Evolutionary conservation across 2,888 invertebrate species (phyloP), one percentile per base, ranked within the genome.

Genomic region (Aleiodes alternator): DNA sequence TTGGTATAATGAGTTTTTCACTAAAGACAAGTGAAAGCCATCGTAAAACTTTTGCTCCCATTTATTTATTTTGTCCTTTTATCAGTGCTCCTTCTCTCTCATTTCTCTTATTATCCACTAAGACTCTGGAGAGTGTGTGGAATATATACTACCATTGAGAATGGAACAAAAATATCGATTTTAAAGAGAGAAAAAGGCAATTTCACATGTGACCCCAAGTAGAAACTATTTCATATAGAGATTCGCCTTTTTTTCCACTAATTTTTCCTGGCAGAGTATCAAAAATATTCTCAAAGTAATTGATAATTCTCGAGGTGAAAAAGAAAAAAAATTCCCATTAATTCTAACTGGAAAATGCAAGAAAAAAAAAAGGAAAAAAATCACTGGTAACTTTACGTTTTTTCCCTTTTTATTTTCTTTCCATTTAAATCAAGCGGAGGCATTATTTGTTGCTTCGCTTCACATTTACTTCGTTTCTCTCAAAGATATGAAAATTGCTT

Each of bases 1-100:
- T 50, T 29, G 57, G 50, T 64, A 69, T 69, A 73, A 76, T 64
- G 69, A 76, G 55, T 73, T 73, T 73, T 59, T 72, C 76, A n/a
- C 16, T 59, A 11, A 53, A 38, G 55, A 64, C 70, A 11, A 69
- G 34, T n/a, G 38, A n/a, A 53, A 38, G 14, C 23, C 70, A 51
- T 48, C 38, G 29, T 64, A 51, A 61, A 72, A 72, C 66, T 72
- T 72, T 61, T n/a, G 12, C 38, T 51, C 64, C 38, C 34, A 31
- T 43, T 23, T 53, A 48, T 12, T 72, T 61, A 59, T 48, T 72
- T 69, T 57, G 16, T 43, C 23, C 34, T 2, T 31, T n/a, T 34
- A 23, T n/a, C 34, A 51, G n/a, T 51, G 55, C 23, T 68, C 66
- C 59, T 71, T 38, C 43, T 31, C 12, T 69, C 50, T 61, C 61